These are phyloP conservation scores for Ancistrus triradiatus DNA, from an alignment of 2,113 vertebrate genomes.

Conservation along the genomic window DNA sequence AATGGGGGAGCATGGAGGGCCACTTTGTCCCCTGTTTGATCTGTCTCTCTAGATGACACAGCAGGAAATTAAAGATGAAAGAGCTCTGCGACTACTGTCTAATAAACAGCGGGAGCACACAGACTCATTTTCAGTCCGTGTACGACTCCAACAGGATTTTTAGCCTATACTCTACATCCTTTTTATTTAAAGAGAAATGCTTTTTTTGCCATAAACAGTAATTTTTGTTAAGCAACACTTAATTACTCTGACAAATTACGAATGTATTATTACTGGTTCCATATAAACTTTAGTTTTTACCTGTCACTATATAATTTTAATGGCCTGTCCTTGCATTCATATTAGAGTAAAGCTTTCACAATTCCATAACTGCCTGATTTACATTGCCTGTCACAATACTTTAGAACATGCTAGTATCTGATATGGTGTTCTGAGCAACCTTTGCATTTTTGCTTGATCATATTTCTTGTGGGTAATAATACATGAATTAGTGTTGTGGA, in stretches of 20 bases:
- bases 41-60: slow-evolving; percentile 63
- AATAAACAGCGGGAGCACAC: slow-evolving; percentile 61
- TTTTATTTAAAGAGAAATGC: slow-evolving; percentile 16
- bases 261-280: background rate
- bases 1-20: slow-evolving; percentile 61
- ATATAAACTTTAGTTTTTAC: too few species aligned
- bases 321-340: too few species aligned
- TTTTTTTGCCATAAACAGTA: background rate
- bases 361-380: too few species aligned
- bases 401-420: slow-evolving; percentile 40
- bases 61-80: slow-evolving; percentile 75
- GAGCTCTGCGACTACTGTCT: slow-evolving; percentile 65
- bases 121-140: slow-evolving; percentile 54
- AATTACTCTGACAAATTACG: background rate
- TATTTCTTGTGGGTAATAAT: slow-evolving; percentile 67
- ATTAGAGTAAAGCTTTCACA: too few species aligned
- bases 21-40: slow-evolving; percentile 72
- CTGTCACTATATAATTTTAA: too few species aligned
- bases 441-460: slow-evolving; percentile 42
- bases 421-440: slow-evolving; percentile 42
- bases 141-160: slow-evolving; percentile 39
- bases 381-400: slow-evolving; percentile 33
- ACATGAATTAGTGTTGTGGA: slow-evolving; percentile 68
- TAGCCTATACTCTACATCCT: slow-evolving; percentile 8
- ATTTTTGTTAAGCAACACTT: background rate